Evolutionary conservation across 2,113 vertebrate species (phyloP).

Genomic region (Verasper variegatus): DNA sequence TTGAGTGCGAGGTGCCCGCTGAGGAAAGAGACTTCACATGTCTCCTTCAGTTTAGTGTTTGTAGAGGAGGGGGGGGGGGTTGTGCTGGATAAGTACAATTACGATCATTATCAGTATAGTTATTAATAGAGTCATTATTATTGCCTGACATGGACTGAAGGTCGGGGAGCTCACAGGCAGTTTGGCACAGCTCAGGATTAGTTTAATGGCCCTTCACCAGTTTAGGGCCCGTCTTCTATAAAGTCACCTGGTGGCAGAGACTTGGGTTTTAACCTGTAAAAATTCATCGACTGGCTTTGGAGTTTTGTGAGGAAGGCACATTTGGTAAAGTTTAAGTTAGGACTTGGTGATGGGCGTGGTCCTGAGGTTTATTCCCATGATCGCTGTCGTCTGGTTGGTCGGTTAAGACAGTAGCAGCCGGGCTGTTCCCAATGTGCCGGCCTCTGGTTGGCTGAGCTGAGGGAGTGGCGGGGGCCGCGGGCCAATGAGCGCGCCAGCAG

Average conservation of each 20-base stretch:
- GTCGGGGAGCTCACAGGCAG: slow-evolving; percentile 71
- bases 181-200: slow-evolving; percentile 45
- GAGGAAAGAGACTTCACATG: slow-evolving; percentile 22
- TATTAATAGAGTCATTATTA: slow-evolving; percentile 81
- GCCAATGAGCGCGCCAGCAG: slow-evolving; percentile 99
- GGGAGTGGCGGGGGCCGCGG: slow-evolving; percentile 84
- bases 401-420: slow-evolving; percentile 74
- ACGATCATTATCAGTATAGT: slow-evolving; percentile 48
- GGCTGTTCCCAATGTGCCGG: slow-evolving; percentile 73
- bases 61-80: slow-evolving; percentile 37
- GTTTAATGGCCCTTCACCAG: slow-evolving; percentile 54
- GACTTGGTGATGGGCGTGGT: slow-evolving; percentile 54
- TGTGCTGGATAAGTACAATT: slow-evolving; percentile 56
- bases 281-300: slow-evolving; percentile 48
- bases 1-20: slow-evolving; percentile 3
- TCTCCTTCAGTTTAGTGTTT: slow-evolving; percentile 52
- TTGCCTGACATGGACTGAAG: slow-evolving; percentile 94
- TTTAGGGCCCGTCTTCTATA: slow-evolving; percentile 18
- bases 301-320: slow-evolving; percentile 57
- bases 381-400: slow-evolving; percentile 70
- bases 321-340: slow-evolving; percentile 63
- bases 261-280: slow-evolving; percentile 43
- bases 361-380: slow-evolving; percentile 70
- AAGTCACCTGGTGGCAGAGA: slow-evolving; percentile 28
- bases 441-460: slow-evolving; percentile 76